These are phyloP conservation scores for Podocnemis expansa DNA, from an alignment of 2,113 vertebrate genomes.

Conservation along the genomic window DNA sequence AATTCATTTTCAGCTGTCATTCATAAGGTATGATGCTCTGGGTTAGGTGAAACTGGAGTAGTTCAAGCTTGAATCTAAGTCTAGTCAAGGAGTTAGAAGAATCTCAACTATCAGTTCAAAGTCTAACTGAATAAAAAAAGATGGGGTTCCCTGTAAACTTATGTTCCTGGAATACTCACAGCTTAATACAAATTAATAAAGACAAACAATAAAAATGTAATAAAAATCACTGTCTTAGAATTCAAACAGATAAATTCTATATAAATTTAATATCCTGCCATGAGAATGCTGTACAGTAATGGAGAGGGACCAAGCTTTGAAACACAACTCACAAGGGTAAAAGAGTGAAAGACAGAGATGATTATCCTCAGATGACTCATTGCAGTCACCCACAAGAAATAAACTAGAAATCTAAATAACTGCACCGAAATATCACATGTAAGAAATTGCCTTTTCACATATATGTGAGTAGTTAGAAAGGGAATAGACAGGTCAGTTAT, in stretches of 20 bases:
- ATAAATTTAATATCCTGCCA: not conserved
- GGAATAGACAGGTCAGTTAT: not conserved
- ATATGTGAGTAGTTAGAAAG: not conserved
- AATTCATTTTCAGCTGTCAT: too few species aligned
- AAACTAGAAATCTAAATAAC: not conserved
- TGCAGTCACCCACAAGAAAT: not conserved
- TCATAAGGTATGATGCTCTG: too few species aligned
- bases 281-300: not conserved
- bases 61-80: not conserved
- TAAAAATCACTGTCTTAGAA: not conserved
- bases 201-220: not conserved
- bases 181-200: not conserved
- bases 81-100: not conserved
- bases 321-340: not conserved
- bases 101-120: not conserved
- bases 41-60: not conserved
- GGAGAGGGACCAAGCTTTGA: not conserved
- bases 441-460: not conserved
- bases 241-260: not conserved
- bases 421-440: not conserved
- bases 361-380: slow-evolving; percentile 2
- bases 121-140: not conserved
- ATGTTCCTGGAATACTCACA: not conserved
- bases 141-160: accelerated
- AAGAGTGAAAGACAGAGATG: not conserved